phyloP scores from a whole-genome alignment of 2,888 invertebrate genomes.

The Epistrophe grossulariae region DNA sequence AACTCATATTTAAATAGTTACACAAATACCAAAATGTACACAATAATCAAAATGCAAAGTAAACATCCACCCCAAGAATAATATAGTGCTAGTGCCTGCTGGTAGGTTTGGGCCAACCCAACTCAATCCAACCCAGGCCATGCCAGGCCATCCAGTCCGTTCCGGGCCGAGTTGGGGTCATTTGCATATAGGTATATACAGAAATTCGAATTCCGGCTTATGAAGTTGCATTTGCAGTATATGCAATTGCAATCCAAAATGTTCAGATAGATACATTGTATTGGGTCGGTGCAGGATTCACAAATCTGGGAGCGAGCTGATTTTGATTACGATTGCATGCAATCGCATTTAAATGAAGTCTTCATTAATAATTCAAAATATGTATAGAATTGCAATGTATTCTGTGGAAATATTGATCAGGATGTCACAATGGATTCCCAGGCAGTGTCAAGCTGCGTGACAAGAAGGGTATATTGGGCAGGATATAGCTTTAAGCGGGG shows the following conservation, averaged over 20 bases:
- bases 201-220: conserved; percentile 67
- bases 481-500: conserved; percentile 10
- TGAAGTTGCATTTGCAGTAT: conserved; percentile 19
- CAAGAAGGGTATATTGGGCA: conserved; percentile 3
- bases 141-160: neutral
- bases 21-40: conserved; percentile 53
- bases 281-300: conserved; percentile 42
- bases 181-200: conserved; percentile 73
- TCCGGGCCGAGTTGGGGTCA: conserved; percentile 33
- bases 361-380: conserved; percentile 74
- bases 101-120: neutral
- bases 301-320: conserved; percentile 69
- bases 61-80: conserved; percentile 53
- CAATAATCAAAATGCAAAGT: conserved; percentile 68
- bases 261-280: conserved; percentile 25
- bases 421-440: conserved; percentile 60
- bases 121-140: neutral
- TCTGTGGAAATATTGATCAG: conserved; percentile 74
- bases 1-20: conserved; percentile 58
- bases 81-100: neutral
- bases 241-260: conserved; percentile 15
- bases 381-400: conserved; percentile 65
- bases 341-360: conserved; percentile 74
- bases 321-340: conserved; percentile 74
- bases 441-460: conserved; percentile 20